These are phyloP conservation scores for Magallana ariakensis DNA, from an alignment of 1,140 invertebrate species.

Conservation along the genomic window DNA sequence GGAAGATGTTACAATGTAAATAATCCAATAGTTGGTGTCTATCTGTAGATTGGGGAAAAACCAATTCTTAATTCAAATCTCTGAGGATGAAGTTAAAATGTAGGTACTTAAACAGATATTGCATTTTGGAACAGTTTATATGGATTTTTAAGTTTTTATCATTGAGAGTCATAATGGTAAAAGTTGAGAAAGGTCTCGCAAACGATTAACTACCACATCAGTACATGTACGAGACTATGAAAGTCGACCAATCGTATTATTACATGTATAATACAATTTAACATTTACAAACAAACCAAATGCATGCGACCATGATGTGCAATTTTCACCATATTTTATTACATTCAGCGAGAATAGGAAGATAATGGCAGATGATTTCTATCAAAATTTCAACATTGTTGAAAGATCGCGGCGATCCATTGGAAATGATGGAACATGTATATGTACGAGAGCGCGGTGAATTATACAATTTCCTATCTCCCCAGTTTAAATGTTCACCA, in stretches of 20 bases:
- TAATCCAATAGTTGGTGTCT: too few relatives aligned
- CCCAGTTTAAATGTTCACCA: constrained; percentile 11
- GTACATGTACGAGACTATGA: too few relatives aligned
- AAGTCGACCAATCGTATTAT: neutral
- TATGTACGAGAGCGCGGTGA: neutral
- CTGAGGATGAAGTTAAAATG: too few relatives aligned
- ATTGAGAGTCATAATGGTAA: too few relatives aligned
- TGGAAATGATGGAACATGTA: neutral
- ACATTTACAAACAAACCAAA: neutral
- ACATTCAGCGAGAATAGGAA: neutral
- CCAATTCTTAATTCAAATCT: too few relatives aligned
- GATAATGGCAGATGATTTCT: neutral
- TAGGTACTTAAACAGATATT: too few relatives aligned
- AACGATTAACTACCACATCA: too few relatives aligned
- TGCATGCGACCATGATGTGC: neutral
- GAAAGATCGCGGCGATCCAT: neutral
- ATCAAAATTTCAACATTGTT: neutral
- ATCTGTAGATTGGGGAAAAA: too few relatives aligned
- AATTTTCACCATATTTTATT: constrained; percentile 11
- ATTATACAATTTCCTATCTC: constrained; percentile 7
- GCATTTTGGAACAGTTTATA: too few relatives aligned
- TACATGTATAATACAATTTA: constrained; percentile 24
- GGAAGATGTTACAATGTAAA: too few relatives aligned
- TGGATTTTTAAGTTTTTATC: too few relatives aligned
- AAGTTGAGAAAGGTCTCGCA: too few relatives aligned